These are phyloP conservation scores for Sesamia inferens DNA, from an alignment of 2,888 invertebrate genomes.

Conservation along the genomic window DNA sequence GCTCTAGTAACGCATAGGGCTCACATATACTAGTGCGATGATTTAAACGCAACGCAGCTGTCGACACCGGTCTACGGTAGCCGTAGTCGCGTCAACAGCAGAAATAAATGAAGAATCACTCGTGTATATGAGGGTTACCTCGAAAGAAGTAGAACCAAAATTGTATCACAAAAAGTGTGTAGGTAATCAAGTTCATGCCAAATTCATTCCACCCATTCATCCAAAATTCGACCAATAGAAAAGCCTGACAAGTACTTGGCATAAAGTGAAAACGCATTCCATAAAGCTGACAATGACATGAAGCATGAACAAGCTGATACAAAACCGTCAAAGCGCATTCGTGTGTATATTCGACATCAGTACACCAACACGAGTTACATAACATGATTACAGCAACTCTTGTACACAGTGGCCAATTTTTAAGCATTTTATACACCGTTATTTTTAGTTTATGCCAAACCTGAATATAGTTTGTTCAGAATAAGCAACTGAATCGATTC, in stretches of 20 bases:
- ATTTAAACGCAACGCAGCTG: neutral
- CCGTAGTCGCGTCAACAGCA: neutral
- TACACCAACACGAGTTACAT: conserved; percentile 24
- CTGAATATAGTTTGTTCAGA: too few species aligned
- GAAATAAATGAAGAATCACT: neutral
- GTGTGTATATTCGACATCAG: conserved; percentile 34
- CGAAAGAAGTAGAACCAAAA: neutral
- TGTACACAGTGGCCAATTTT: conserved; percentile 41
- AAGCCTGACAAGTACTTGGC: neutral
- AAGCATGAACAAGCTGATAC: conserved; percentile 26
- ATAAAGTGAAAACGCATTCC: conserved; percentile 28
- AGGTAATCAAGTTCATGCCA: neutral
- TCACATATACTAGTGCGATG: neutral
- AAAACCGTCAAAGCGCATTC: conserved; percentile 15
- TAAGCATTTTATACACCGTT: neutral
- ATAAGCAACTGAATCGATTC: too few species aligned
- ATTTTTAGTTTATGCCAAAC: too few species aligned
- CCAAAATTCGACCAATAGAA: neutral
- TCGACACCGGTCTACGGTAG: neutral
- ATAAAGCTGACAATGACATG: neutral
- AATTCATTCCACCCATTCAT: conserved; percentile 4
- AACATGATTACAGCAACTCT: conserved; percentile 20
- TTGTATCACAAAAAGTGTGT: neutral
- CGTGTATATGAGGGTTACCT: neutral
- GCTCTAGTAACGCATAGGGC: neutral